Evolutionary conservation across 1,140 invertebrate genomes (phyloP).

Genomic region (Macrostomum lignano): DNA sequence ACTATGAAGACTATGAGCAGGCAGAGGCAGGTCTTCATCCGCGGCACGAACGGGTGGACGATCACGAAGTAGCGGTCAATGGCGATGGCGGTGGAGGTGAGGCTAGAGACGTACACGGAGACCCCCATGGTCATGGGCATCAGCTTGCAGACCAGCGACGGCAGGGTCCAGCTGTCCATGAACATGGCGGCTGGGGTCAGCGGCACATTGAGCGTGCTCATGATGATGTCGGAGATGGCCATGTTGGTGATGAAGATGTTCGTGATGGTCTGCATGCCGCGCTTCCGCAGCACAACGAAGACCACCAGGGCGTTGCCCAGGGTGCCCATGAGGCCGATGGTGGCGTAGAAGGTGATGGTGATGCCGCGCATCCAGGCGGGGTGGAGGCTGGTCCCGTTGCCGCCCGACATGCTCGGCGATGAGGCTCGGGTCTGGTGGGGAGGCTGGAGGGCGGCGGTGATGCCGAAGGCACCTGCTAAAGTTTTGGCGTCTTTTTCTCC

Average conservation of each 20-base stretch:
- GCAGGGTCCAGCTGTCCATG: constrained; percentile 57
- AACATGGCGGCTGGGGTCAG: constrained; percentile 47
- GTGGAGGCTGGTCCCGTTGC: too few species aligned
- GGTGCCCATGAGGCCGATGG: too few species aligned
- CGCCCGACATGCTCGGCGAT: too few species aligned
- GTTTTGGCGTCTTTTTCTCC: too few species aligned
- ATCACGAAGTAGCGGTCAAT: constrained; percentile 31
- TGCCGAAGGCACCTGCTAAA: too few species aligned
- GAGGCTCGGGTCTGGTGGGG: too few species aligned
- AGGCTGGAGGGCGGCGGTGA: too few species aligned
- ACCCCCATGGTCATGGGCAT: constrained; percentile 31
- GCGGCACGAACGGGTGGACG: constrained; percentile 26
- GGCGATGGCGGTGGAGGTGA: constrained; percentile 32
- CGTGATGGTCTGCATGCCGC: constrained; percentile 82
- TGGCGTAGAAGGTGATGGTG: too few species aligned
- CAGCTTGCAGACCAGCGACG: constrained; percentile 32
- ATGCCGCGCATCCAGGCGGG: too few species aligned
- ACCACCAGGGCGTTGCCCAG: constrained; percentile 65
- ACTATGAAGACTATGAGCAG: constrained; percentile 22
- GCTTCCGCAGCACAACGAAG: constrained; percentile 55
- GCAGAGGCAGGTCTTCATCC: constrained; percentile 21
- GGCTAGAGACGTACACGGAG: constrained; percentile 31
- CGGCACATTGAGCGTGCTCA: constrained; percentile 64
- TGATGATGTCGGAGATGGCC: constrained; percentile 65
- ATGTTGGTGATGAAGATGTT: constrained; percentile 89